Percentiles rank a stretch among this genome's conserved stretches.
These are phyloP conservation scores for Saxicola maurus DNA, from an alignment of 2,797 vertebrate species.

Conservation along the genomic window DNA sequence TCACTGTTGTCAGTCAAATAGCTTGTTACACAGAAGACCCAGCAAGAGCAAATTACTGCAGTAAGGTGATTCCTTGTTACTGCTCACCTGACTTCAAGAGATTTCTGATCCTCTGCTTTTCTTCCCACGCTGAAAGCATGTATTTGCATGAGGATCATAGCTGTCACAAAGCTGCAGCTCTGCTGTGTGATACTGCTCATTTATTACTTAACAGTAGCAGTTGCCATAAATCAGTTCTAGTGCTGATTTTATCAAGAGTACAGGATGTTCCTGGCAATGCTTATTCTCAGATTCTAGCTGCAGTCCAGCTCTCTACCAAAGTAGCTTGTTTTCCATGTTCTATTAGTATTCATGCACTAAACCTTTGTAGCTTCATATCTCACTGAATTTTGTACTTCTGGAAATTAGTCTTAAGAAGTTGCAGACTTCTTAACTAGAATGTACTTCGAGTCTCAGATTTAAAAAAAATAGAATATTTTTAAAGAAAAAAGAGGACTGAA, in stretches of 20 bases:
- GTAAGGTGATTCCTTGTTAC: neutral
- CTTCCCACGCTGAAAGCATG: neutral
- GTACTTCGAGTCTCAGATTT: neutral
- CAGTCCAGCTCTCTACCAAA: neutral
- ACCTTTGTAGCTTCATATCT: neutral
- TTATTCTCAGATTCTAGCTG: constrained; percentile 3
- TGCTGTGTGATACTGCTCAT: neutral
- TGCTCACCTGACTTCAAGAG: neutral
- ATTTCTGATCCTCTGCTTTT: neutral
- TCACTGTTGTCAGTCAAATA: neutral
- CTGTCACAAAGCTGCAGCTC: neutral
- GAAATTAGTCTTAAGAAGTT: neutral
- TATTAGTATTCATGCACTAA: neutral
- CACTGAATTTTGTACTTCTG: neutral
- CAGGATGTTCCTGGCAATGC: constrained; percentile 24
- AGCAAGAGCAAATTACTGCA: neutral
- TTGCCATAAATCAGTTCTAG: constrained; percentile 13
- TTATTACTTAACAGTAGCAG: constrained; percentile 24
- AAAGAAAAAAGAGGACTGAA: neutral
- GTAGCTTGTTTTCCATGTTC: neutral
- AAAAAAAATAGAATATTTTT: neutral
- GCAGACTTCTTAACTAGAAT: neutral
- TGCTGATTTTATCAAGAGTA: constrained; percentile 15
- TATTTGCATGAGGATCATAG: neutral
- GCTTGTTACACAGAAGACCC: neutral